phyloP scores from a whole-genome alignment of 2,797 vertebrate species.

The Fratercula arctica region DNA sequence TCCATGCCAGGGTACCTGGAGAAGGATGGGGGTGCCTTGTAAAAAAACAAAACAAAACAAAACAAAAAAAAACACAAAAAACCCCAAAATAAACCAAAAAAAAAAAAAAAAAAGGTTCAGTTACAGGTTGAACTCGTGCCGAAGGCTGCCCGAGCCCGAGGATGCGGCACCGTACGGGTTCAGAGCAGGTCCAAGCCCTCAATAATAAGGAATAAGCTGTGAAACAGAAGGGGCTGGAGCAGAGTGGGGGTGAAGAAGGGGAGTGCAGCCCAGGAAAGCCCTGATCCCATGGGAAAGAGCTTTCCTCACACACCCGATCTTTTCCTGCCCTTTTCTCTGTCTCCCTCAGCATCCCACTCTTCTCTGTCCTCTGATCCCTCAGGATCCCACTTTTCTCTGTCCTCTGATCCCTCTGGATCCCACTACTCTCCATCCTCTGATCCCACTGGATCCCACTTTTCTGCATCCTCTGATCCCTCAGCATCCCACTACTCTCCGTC shows the following conservation, averaged over 20 bases:
- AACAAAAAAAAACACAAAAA: too few species aligned
- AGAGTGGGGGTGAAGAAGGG: not conserved
- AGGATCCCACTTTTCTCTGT: too few species aligned
- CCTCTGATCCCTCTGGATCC: too few species aligned
- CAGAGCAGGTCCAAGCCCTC: not conserved
- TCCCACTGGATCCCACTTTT: too few species aligned
- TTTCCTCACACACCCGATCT: not conserved
- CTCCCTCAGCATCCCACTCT: not conserved
- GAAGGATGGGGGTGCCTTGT: not conserved
- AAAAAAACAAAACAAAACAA: too few species aligned
- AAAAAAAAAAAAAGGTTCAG: not conserved
- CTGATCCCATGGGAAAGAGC: not conserved
- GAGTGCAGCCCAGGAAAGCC: not conserved
- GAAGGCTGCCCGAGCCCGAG: not conserved
- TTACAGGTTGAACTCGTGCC: not conserved
- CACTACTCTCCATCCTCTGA: too few species aligned
- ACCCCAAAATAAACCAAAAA: too few species aligned
- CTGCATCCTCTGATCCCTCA: too few species aligned
- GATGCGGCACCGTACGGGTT: not conserved
- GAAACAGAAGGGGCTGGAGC: not conserved
- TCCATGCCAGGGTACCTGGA: not conserved
- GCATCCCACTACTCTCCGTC: too few species aligned
- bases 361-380: too few species aligned
- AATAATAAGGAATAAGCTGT: not conserved
- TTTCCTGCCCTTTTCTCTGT: not conserved